Base-by-base conservation (phyloP, 1,140 invertebrate species). In the Homalodisca vitripennis region DNA sequence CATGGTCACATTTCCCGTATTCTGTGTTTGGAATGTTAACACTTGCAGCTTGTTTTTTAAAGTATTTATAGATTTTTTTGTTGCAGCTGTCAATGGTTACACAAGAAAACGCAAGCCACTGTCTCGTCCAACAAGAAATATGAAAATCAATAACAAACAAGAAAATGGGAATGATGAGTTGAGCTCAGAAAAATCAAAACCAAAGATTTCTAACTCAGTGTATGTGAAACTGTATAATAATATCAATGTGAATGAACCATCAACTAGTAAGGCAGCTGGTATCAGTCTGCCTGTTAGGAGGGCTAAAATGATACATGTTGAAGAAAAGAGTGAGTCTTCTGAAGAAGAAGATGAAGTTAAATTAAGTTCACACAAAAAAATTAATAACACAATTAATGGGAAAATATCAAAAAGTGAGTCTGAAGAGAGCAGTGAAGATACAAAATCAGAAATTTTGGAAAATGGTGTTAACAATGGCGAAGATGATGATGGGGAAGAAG, bases 401-500 rank as follows among this genome's bases (percentile, higher is more conserved):
- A 60, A 29, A 60, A 2, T 30, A 22, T 27, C 3, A 27, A 13
- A 12, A 3, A 22, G 14, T 60, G 55, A 30, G 10, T 60, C 55
- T 26, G 55, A 60, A 41, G 26, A 60, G 29, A 22, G 55, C 3
- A 27, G 55, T 27, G 2, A 27, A 60, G 29, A 26, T 22, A 60
- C 3, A 60, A 30, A 13, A 60, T 24, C 2, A 24, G 10, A 14
- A 60, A 60, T 12, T 27, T 22, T 60, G 26, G 3, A 27, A n/a
- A 27, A 6, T 27, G 55, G 29, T 12, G 55, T 22, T 6, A 24
- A 30, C 12, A 60, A 60, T 60, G 55, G 12, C 12, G 55, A 60
- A 12, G 55, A 78, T 55, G 69, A 71, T 53, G 71, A 74, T 10
- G 71, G 71, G n/a, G 65, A 67, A 70, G 69, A 65, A 3, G 32